Conservation (phyloP, 2,888 invertebrate genomes). For the Yponomeuta plumbellus region DNA sequence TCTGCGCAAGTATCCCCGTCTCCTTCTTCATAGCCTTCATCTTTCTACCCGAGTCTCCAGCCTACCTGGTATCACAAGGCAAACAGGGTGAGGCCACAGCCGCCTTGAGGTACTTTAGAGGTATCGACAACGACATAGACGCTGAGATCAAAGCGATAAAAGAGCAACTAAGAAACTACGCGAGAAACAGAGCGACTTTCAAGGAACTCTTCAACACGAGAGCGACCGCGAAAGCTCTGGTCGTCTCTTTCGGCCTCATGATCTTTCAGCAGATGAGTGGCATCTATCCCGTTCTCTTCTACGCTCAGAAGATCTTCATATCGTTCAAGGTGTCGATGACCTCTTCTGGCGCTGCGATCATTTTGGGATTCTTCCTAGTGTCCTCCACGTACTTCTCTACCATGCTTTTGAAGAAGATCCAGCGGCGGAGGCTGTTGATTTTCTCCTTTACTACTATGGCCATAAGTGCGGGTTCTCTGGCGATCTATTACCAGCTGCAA, state of each 20-base stretch:
- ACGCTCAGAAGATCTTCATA: constrained; percentile 73
- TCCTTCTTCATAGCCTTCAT: constrained; percentile 70
- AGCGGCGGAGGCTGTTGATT: constrained; percentile 79
- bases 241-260: constrained; percentile 78
- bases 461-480: constrained; percentile 65
- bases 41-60: constrained; percentile 85
- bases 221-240: constrained; percentile 60
- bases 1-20: constrained; percentile 59
- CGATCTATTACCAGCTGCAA: constrained; percentile 63
- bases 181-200: constrained; percentile 59
- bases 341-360: constrained; percentile 66
- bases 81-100: constrained; percentile 75
- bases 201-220: constrained; percentile 59
- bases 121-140: constrained; percentile 74
- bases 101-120: constrained; percentile 78
- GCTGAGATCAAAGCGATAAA: constrained; percentile 71
- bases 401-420: constrained; percentile 75
- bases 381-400: constrained; percentile 75
- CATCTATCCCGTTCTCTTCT: constrained; percentile 78
- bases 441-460: constrained; percentile 77
- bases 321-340: constrained; percentile 58
- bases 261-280: constrained; percentile 80
- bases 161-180: constrained; percentile 61
- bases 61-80: constrained; percentile 75
- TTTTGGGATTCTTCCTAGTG: constrained; percentile 78